phyloP scores from a whole-genome alignment of 2,113 vertebrate species.

The Hypomesus transpacificus region DNA sequence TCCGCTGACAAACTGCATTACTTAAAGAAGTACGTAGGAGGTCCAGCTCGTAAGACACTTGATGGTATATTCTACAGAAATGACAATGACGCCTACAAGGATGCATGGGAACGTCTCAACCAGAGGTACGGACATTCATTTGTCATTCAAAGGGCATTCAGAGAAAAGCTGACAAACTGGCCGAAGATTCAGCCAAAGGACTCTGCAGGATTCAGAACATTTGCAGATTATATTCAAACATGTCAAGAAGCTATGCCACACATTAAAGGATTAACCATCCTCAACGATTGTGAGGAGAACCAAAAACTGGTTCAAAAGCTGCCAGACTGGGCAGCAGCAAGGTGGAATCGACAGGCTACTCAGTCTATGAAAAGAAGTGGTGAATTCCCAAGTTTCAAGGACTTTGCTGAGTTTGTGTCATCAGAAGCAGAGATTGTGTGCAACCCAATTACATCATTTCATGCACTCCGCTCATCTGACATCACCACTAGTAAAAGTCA shows the following conservation, averaged over 20 bases:
- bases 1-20: too few relatives aligned
- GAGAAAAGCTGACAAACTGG: constrained; percentile 8
- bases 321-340: constrained; percentile 11
- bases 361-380: not conserved
- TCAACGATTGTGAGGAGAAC: constrained; percentile 12
- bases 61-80: constrained; percentile 9
- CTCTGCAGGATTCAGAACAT: constrained; percentile 3
- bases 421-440: constrained; percentile 10
- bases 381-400: constrained; percentile 24
- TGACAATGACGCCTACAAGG: not conserved
- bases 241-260: constrained; percentile 4
- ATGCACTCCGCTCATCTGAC: constrained; percentile 4
- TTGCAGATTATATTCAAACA: constrained; percentile 2
- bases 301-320: constrained; percentile 10
- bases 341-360: constrained; percentile 1
- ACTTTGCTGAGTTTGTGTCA: constrained; percentile 12
- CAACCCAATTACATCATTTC: constrained; percentile 18
- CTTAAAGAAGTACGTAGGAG: too few relatives aligned
- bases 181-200: not conserved
- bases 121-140: constrained; percentile 2
- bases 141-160: not conserved
- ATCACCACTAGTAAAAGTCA: not conserved
- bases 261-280: not conserved
- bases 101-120: not conserved
- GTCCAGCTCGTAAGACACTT: too few relatives aligned